These are phyloP conservation scores for Eonycteris spelaea DNA, from an alignment of 2,113 vertebrate genomes.

Conservation along the genomic window DNA sequence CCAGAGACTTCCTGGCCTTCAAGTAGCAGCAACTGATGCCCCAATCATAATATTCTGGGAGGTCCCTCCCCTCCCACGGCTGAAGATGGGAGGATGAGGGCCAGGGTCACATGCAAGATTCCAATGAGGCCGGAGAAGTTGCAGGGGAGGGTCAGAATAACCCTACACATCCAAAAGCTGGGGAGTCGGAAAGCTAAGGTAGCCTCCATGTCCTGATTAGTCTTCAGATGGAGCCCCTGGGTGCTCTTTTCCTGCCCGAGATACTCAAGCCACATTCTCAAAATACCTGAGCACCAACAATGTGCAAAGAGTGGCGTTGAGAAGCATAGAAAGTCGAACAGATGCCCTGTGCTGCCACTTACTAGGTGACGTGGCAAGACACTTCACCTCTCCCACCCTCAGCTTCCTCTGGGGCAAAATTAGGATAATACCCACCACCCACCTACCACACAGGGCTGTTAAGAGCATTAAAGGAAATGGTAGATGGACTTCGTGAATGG, in stretches of 20 bases:
- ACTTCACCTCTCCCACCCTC: not conserved
- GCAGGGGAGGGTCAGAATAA: not conserved
- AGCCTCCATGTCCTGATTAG: not conserved
- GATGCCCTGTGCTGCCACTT: not conserved
- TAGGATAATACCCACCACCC: not conserved
- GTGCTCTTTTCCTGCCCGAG: no score
- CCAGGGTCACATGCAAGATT: not conserved
- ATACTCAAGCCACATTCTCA: not conserved
- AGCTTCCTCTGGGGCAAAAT: not conserved
- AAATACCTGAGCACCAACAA: not conserved
- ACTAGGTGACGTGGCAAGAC: not conserved
- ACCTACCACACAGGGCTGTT: not conserved
- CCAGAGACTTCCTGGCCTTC: not conserved
- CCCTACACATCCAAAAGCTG: not conserved
- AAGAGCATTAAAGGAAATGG: not conserved
- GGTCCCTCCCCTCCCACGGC: rapidly evolving
- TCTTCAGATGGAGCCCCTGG: not conserved
- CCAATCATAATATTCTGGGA: not conserved
- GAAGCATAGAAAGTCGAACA: not conserved
- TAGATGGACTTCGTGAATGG: not conserved
- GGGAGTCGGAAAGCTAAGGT: not conserved
- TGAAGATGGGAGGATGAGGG: not conserved
- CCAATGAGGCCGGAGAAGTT: not conserved
- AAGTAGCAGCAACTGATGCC: not conserved
- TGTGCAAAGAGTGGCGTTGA: not conserved